Conservation (phyloP, 2,113 vertebrate genomes). For the Ellobius talpinus region DNA sequence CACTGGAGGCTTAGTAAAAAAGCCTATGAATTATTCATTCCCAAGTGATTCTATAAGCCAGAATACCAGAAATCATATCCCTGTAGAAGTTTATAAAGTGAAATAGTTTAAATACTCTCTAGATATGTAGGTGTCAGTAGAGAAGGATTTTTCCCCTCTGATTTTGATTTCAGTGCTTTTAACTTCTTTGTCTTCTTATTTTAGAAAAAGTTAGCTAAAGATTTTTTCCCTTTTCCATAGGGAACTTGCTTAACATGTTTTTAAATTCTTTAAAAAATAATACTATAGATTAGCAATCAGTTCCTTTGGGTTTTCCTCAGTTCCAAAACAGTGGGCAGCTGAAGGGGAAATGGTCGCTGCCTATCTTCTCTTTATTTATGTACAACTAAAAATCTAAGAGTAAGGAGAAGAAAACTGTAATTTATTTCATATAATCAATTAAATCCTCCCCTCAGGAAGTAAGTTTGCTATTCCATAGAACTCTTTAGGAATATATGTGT, state of each 20-base stretch:
- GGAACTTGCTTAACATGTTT: constrained; percentile 26
- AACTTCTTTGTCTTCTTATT: constrained; percentile 35
- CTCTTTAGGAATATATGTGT: neutral
- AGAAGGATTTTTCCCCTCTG: constrained; percentile 58
- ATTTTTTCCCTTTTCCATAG: neutral
- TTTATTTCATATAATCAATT: constrained; percentile 8
- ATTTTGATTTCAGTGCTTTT: constrained; percentile 65
- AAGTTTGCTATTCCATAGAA: neutral
- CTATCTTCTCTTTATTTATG: constrained; percentile 20
- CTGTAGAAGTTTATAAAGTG: constrained; percentile 80
- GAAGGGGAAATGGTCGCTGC: neutral
- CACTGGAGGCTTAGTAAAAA: constrained; percentile 85
- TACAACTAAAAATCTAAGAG: constrained; percentile 7
- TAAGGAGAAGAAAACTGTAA: neutral
- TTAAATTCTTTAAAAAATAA: constrained; percentile 2
- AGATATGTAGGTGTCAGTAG: constrained; percentile 53
- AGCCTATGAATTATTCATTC: constrained; percentile 89
- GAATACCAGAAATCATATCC: constrained; percentile 85
- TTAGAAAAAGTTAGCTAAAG: constrained; percentile 43
- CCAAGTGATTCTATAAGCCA: constrained; percentile 82
- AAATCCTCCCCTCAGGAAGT: neutral
- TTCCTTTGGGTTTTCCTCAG: neutral
- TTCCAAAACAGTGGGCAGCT: neutral
- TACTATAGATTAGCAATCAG: neutral
- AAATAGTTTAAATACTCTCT: constrained; percentile 82